Conservation (phyloP, 2,888 invertebrate genomes). For the Fragum whitleyi region DNA sequence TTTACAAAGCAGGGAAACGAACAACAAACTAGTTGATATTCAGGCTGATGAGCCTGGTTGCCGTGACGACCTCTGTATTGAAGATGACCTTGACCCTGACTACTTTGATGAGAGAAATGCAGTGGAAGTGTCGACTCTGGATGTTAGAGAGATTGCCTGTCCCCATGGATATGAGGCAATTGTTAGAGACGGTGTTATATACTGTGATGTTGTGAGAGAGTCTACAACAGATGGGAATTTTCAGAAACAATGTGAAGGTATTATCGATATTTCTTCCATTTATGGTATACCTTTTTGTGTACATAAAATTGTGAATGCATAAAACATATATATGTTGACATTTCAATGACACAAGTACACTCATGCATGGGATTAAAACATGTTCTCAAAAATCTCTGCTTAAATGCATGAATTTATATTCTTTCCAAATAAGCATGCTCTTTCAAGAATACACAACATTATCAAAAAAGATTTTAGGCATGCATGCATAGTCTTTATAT, state of each 20-base stretch:
- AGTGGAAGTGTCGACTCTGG: not conserved
- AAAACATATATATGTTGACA: too few species aligned
- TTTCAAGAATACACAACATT: too few species aligned
- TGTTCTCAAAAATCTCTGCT: too few species aligned
- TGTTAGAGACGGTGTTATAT: conserved; percentile 18
- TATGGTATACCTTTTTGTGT: too few species aligned
- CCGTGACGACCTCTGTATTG: conserved; percentile 35
- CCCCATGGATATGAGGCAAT: conserved; percentile 35
- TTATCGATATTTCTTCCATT: not conserved
- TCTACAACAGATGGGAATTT: not conserved
- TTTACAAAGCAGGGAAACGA: not conserved
- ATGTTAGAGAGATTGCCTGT: conserved; percentile 19
- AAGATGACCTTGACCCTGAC: conserved; percentile 20
- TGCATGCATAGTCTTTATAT: too few species aligned
- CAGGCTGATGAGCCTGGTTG: conserved; percentile 33
- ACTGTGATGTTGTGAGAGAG: conserved; percentile 22
- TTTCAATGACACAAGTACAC: too few species aligned
- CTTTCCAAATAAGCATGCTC: too few species aligned
- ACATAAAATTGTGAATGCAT: too few species aligned
- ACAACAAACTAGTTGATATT: not conserved
- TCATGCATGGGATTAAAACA: too few species aligned
- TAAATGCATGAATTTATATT: too few species aligned
- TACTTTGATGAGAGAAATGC: not conserved
- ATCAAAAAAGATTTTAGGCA: too few species aligned
- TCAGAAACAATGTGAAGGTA: not conserved